Evolutionary conservation across 2,113 vertebrate genomes (phyloP).

Genomic region (Archilochus colubris): DNA sequence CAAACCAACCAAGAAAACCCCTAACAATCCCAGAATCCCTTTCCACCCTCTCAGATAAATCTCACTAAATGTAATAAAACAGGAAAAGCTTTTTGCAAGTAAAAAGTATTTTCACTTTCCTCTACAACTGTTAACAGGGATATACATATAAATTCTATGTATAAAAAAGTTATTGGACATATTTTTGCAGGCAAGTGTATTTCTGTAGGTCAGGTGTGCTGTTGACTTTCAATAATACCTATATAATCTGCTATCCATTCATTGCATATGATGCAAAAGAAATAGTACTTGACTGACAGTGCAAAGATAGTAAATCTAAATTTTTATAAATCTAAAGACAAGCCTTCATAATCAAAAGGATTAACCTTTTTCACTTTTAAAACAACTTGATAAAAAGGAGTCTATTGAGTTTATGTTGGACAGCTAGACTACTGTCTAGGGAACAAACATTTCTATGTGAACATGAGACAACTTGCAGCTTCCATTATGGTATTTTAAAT

Average conservation of each 20-base stretch:
- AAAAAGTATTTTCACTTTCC: neutral
- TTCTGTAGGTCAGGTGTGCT: neutral
- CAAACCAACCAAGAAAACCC: too few species aligned
- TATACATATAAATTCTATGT: neutral
- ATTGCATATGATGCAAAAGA: neutral
- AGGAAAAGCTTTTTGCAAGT: neutral
- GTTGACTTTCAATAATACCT: neutral
- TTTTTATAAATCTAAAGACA: neutral
- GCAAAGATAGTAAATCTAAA: neutral
- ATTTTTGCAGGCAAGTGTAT: neutral
- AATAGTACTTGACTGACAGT: neutral
- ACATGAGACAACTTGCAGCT: constrained; percentile 22
- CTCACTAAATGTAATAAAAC: neutral
- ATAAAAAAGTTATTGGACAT: neutral
- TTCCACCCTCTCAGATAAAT: neutral
- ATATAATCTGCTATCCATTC: neutral
- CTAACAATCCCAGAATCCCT: neutral
- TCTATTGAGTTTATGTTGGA: neutral
- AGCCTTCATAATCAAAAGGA: constrained; percentile 7
- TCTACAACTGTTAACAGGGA: neutral
- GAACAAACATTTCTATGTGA: constrained; percentile 18
- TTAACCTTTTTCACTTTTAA: neutral
- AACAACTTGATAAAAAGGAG: neutral
- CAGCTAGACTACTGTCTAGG: neutral
- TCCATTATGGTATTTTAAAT: constrained; percentile 25